phyloP scores from a whole-genome alignment of 2,113 vertebrate species.

The Crotalus tigris region DNA sequence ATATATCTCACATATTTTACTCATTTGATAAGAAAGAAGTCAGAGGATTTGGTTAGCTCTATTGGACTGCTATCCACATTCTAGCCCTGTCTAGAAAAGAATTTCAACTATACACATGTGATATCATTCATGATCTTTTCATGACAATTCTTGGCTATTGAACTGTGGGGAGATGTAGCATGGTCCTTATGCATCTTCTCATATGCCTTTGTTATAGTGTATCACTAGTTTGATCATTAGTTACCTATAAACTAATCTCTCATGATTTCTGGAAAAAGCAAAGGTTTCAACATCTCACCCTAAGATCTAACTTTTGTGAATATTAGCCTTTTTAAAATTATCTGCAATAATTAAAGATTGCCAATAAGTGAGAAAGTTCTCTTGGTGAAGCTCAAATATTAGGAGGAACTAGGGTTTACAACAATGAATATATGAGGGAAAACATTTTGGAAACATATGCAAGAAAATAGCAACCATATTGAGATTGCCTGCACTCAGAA shows the following conservation, averaged over 20 bases:
- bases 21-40: not conserved
- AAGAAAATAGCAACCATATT: not conserved
- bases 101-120: not conserved
- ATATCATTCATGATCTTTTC: not conserved
- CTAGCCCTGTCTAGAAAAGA: not conserved
- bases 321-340: conserved; percentile 6
- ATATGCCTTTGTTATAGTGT: not conserved
- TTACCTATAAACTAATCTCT: not conserved
- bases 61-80: not conserved
- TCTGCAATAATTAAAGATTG: conserved; percentile 24
- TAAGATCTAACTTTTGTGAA: conserved; percentile 14
- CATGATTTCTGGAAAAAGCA: not conserved
- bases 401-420: not conserved
- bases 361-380: not conserved
- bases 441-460: not conserved
- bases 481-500: not conserved
- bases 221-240: not conserved
- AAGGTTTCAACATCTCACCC: not conserved
- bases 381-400: not conserved
- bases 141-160: not conserved
- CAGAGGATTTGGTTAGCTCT: not conserved
- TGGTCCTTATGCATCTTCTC: not conserved
- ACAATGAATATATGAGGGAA: not conserved
- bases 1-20: not conserved
- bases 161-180: not conserved